Evolutionary conservation across 2,797 vertebrate species (phyloP).

Genomic region (Urosaurus nigricauda): DNA sequence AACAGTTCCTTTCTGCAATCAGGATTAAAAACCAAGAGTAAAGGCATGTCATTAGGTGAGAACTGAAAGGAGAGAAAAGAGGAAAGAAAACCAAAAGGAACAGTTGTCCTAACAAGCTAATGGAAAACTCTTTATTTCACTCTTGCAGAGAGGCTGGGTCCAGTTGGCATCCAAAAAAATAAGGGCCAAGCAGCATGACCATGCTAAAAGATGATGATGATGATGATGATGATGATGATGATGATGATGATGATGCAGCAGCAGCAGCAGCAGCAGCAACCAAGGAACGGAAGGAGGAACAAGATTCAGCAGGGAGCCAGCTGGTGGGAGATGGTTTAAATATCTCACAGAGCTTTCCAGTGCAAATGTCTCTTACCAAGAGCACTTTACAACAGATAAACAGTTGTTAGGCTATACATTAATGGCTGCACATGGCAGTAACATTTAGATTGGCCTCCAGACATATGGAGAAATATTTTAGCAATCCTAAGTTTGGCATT

Average conservation of each 20-base stretch:
- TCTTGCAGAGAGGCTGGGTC: not conserved
- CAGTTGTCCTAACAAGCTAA: not conserved
- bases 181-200: not conserved
- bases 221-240: too few species aligned
- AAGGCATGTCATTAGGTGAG: not conserved
- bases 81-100: not conserved
- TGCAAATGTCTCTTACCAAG: not conserved
- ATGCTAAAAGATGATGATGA: too few species aligned
- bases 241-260: not conserved
- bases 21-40: not conserved
- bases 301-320: not conserved
- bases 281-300: not conserved
- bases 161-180: not conserved
- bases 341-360: not conserved
- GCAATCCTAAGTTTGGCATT: not conserved
- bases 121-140: not conserved
- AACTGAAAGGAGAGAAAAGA: not conserved
- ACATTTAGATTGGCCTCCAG: not conserved
- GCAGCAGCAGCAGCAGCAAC: too few species aligned
- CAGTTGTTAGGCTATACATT: not conserved
- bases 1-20: not conserved
- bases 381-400: not conserved
- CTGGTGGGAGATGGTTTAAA: not conserved
- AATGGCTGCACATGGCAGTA: not conserved
- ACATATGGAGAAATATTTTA: slow-evolving; percentile 17